A percentile compares a stretch with the other conserved stretches of the same genome.
These are phyloP conservation scores for Artibeus lituratus DNA, from an alignment of 2,797 vertebrate species.

Conservation along the genomic window DNA sequence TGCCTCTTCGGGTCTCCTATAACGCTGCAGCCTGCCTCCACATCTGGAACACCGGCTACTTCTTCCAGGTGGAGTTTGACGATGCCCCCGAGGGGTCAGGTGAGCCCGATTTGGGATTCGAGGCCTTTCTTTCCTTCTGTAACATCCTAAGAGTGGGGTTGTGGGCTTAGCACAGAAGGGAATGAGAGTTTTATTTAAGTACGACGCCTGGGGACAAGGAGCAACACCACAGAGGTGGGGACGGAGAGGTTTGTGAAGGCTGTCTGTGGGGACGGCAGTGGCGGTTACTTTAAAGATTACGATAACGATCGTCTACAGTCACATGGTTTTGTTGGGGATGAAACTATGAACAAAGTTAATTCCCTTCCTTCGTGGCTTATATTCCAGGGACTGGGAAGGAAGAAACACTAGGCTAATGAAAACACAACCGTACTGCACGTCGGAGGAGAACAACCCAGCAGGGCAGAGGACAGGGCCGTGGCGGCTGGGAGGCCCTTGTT, in stretches of 20 bases:
- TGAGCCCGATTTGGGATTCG: slow-evolving; percentile 77
- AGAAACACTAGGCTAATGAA: neutral
- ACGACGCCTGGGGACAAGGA: neutral
- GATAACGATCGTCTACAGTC: fast-evolving
- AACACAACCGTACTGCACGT: fast-evolving
- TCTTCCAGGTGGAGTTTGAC: slow-evolving; percentile 95
- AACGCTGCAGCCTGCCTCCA: slow-evolving; percentile 89
- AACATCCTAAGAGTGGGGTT: neutral
- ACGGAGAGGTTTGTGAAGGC: neutral
- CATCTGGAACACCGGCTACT: slow-evolving; percentile 96
- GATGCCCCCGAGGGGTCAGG: slow-evolving; percentile 90
- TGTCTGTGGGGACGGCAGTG: neutral
- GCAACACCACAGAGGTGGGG: fast-evolving
- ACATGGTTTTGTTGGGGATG: neutral
- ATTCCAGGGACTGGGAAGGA: neutral
- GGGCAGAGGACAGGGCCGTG: neutral
- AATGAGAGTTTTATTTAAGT: neutral
- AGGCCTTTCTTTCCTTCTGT: too few relatives aligned
- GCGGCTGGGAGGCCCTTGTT: too few relatives aligned
- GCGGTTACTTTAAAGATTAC: neutral
- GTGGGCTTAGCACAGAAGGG: fast-evolving
- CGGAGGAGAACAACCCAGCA: neutral
- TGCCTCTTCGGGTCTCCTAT: slow-evolving; percentile 86
- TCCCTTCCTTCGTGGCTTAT: fast-evolving
- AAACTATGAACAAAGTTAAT: neutral